Evolutionary conservation across 2,797 vertebrate genomes (phyloP).

Genomic region (Echeneis naucrates): DNA sequence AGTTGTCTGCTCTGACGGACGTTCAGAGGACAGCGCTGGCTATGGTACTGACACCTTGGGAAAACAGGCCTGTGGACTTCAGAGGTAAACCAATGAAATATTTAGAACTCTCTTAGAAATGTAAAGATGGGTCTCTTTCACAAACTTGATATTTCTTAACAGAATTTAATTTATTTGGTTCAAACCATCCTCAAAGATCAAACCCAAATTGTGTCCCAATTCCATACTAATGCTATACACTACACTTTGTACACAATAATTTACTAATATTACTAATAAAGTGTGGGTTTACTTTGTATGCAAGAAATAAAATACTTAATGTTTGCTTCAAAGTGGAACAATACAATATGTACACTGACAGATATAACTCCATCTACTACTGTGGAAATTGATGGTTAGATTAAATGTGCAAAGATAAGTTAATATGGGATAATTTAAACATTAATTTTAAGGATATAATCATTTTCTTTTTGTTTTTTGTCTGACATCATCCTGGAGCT

Average conservation of each 20-base stretch:
- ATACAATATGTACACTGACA: neutral
- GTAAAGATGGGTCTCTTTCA: neutral
- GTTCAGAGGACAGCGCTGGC: slow-evolving; percentile 82
- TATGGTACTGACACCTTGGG: slow-evolving; percentile 83
- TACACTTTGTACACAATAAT: neutral
- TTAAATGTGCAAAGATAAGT: slow-evolving; percentile 1
- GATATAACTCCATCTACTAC: neutral
- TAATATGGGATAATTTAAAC: neutral
- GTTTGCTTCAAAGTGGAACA: neutral
- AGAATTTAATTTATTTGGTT: neutral
- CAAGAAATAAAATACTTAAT: neutral
- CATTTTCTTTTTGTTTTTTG: slow-evolving; percentile 7
- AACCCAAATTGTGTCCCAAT: neutral
- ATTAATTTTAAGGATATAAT: slow-evolving; percentile 2
- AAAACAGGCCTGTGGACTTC: slow-evolving; percentile 77
- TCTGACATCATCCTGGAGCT: slow-evolving; percentile 11
- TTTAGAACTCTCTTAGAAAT: neutral
- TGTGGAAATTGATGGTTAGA: neutral
- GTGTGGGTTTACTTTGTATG: neutral
- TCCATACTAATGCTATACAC: slow-evolving; percentile 1
- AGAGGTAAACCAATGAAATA: slow-evolving; percentile 75
- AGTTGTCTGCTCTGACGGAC: slow-evolving; percentile 68
- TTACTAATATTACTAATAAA: neutral
- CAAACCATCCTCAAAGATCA: neutral
- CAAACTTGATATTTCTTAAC: neutral